Percentiles rank a stretch among this genome's conserved stretches.
phyloP scores from a whole-genome alignment of 2,113 vertebrate genomes.

The Embiotoca jacksoni region DNA sequence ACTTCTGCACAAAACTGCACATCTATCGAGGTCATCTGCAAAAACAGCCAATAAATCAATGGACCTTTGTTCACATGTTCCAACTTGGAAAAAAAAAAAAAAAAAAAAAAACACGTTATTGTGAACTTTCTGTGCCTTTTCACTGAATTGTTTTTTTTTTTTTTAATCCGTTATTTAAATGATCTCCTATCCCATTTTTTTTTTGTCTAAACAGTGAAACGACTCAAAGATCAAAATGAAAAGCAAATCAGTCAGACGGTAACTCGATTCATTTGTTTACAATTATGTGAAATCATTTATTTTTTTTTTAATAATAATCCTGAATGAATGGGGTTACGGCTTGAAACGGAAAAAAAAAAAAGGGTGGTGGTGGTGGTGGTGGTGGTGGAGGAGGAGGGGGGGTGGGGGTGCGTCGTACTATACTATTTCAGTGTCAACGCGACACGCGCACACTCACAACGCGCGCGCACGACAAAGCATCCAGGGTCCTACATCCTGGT shows the following conservation, averaged over 20 bases:
- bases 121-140: neutral
- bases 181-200: neutral
- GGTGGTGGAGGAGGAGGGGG: too few relatives aligned
- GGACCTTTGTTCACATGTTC: slow-evolving; percentile 38
- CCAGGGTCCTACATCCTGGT: slow-evolving; percentile 85
- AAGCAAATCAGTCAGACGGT: too few relatives aligned
- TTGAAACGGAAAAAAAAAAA: too few relatives aligned
- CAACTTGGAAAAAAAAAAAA: neutral
- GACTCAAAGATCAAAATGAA: too few relatives aligned
- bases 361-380: too few relatives aligned
- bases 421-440: slow-evolving; percentile 29
- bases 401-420: slow-evolving; percentile 16
- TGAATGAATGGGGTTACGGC: neutral
- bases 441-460: neutral
- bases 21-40: slow-evolving; percentile 35
- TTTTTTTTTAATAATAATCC: neutral
- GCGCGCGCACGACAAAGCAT: neutral
- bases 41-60: slow-evolving; percentile 54
- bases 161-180: neutral
- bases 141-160: too few relatives aligned
- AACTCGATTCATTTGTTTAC: too few relatives aligned
- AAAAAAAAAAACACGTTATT: too few relatives aligned
- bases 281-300: too few relatives aligned
- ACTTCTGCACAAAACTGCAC: neutral
- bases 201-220: neutral